Percentiles rank a stretch among this genome's conserved stretches.
Evolutionary conservation across 2,888 invertebrate species (phyloP).

Genomic region (Polietes domitor): DNA sequence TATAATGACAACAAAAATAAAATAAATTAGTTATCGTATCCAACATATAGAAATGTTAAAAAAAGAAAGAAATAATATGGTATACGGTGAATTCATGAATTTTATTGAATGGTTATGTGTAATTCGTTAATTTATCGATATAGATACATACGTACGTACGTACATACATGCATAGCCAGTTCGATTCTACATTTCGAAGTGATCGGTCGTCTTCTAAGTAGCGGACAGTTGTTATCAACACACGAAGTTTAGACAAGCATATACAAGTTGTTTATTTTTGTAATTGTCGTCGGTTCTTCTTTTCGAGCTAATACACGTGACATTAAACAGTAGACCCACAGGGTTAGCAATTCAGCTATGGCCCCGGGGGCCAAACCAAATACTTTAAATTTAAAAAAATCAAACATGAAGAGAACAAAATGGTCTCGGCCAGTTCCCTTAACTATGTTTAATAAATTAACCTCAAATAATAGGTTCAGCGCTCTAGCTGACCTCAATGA

Average conservation of each 20-base stretch:
- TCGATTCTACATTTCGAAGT: no score
- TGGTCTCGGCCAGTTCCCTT: constrained; percentile 19
- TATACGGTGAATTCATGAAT: background rate
- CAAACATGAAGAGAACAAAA: constrained; percentile 38
- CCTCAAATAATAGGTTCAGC: constrained; percentile 38
- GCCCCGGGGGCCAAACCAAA: constrained; percentile 33
- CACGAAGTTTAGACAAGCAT: no score
- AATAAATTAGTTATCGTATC: constrained; percentile 31
- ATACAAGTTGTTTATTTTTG: no score
- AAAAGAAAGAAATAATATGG: no score
- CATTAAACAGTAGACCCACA: background rate
- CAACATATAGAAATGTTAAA: constrained; percentile 36
- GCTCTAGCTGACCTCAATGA: constrained; percentile 29
- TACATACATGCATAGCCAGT: no score
- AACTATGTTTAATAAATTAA: constrained; percentile 18
- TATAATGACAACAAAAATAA: background rate
- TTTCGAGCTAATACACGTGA: constrained; percentile 29
- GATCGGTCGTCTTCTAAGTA: no score
- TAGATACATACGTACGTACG: no score
- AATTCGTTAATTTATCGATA: background rate
- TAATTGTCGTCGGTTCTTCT: background rate
- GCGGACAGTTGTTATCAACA: no score
- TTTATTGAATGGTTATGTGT: constrained; percentile 3
- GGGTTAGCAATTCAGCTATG: constrained; percentile 1
- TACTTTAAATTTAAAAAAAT: constrained; percentile 13